Base-by-base conservation (phyloP, 2,797 vertebrate species). In the Dallia pectoralis region DNA sequence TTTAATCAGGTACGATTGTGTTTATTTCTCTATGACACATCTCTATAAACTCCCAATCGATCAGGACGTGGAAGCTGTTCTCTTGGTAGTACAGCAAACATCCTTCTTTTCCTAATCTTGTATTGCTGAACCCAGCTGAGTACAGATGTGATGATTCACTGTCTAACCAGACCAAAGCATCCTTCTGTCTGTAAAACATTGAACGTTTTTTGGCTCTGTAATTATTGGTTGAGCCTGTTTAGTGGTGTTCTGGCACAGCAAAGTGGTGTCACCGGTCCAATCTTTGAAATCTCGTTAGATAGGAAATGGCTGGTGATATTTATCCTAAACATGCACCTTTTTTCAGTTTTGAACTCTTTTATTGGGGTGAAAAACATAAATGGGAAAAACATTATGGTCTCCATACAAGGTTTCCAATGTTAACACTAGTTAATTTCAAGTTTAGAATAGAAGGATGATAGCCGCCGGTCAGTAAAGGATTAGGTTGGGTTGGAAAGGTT, bases 131-230 rank as follows among this genome's bases (percentile, higher is more conserved):
- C 40, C 40, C 14, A 44, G 40, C 1, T 9, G 40, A 14, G 40
- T 44, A 12, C 12, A 3, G 11, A 12, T 12, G 5, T 6, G 40
- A 65, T 86, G 79, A 87, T 80, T 87, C 68, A 87, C 66, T 73
- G 29, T 76, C 9, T 74, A 80, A 80, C 49, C 76, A 77, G 75
- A 67, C 70, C 81, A 79, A 70, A 74, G 71, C 67, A 64, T 68
- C 64, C 56, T 44, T 44, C 40, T 44, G 40, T 44, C 8, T 44
- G 40, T 44, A 44, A 44, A 44, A 44, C 36, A 40, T 1, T 40
- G 36, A 40, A 40, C 1, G 3, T 12, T 1, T 44, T 44, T 44
- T 67, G 44, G 36, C 8, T 27, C 9, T 22, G 14, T 11, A 67
- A 40, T 67, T 9, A 40, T 67, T 47, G 12, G 36, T 67, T 67